phyloP scores from a whole-genome alignment of 2,797 vertebrate genomes.

The Toxotes lorentzi region DNA sequence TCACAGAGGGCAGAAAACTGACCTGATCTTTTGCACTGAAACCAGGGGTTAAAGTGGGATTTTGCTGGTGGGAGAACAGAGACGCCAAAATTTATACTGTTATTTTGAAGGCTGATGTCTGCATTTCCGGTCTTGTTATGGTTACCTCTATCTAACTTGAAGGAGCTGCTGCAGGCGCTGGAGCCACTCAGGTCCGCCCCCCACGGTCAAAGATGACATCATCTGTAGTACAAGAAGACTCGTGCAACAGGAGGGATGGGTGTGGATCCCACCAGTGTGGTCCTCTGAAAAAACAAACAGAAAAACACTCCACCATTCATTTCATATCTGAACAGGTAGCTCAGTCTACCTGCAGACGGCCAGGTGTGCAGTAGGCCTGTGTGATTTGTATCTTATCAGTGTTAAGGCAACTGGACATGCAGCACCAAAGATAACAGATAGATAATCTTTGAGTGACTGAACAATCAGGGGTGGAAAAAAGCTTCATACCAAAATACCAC shows the following conservation, averaged over 20 bases:
- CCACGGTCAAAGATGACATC: constrained; percentile 85
- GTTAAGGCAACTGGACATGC: background rate
- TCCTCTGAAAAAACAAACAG: background rate
- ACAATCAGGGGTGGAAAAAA: too few species aligned
- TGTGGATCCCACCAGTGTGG: constrained; percentile 53
- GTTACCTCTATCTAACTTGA: constrained; percentile 21
- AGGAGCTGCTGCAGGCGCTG: constrained; percentile 48
- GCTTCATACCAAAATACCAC: too few species aligned
- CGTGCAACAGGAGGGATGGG: constrained; percentile 76
- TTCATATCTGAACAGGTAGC: background rate
- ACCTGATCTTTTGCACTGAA: background rate
- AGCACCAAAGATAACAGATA: background rate
- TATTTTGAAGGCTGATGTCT: constrained; percentile 31
- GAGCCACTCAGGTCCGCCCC: constrained; percentile 66
- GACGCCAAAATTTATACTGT: rapidly evolving
- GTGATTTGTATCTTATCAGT: too few species aligned
- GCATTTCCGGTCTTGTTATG: constrained; percentile 25
- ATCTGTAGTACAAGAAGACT: constrained; percentile 74
- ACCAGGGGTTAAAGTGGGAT: too few species aligned
- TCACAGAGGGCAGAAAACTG: background rate
- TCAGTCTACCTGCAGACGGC: background rate
- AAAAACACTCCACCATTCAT: background rate
- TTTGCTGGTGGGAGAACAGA: too few species aligned
- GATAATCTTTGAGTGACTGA: too few species aligned
- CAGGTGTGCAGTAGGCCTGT: background rate